Percentiles rank a stretch among this genome's conserved stretches.
These are phyloP conservation scores for Crocuta crocuta DNA, from an alignment of 2,113 vertebrate genomes.

Conservation along the genomic window DNA sequence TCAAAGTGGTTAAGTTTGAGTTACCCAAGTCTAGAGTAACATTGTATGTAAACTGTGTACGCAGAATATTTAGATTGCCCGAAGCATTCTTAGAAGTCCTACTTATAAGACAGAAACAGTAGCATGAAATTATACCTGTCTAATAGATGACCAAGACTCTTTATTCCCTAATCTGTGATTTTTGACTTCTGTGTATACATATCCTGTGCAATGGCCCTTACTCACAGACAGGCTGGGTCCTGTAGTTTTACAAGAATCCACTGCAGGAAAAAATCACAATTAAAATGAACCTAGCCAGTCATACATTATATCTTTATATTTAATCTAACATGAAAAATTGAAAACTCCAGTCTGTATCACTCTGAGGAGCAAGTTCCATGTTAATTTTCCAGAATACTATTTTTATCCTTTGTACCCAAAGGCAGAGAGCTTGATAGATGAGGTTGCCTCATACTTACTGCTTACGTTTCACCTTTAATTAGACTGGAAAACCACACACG, in stretches of 20 bases:
- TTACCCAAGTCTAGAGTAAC: not conserved
- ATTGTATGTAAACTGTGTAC: not conserved
- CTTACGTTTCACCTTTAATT: slow-evolving; percentile 84
- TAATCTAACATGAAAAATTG: slow-evolving; percentile 82
- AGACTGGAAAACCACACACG: slow-evolving; percentile 83
- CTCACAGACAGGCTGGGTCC: slow-evolving; percentile 35
- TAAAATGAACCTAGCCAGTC: slow-evolving; percentile 65
- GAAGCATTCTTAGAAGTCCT: slow-evolving; percentile 13
- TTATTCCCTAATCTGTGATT: not conserved
- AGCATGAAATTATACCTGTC: not conserved
- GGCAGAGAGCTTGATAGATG: slow-evolving; percentile 71
- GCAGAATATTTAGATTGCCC: not conserved
- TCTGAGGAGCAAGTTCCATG: slow-evolving; percentile 8
- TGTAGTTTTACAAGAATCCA: slow-evolving; percentile 68
- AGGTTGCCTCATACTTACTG: slow-evolving; percentile 74
- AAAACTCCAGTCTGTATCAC: slow-evolving; percentile 69
- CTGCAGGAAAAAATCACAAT: slow-evolving; percentile 70
- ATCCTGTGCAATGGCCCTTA: slow-evolving; percentile 56
- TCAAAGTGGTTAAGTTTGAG: not conserved
- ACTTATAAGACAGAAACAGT: not conserved
- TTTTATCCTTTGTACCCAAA: slow-evolving; percentile 67
- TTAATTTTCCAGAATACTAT: slow-evolving; percentile 65
- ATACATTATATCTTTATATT: slow-evolving; percentile 76
- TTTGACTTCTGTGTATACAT: not conserved
- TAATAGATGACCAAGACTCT: slow-evolving; percentile 5